A percentile compares a stretch with the other conserved stretches of the same genome.
Conservation (phyloP, 2,797 vertebrate species). For the Remorina albescens region DNA sequence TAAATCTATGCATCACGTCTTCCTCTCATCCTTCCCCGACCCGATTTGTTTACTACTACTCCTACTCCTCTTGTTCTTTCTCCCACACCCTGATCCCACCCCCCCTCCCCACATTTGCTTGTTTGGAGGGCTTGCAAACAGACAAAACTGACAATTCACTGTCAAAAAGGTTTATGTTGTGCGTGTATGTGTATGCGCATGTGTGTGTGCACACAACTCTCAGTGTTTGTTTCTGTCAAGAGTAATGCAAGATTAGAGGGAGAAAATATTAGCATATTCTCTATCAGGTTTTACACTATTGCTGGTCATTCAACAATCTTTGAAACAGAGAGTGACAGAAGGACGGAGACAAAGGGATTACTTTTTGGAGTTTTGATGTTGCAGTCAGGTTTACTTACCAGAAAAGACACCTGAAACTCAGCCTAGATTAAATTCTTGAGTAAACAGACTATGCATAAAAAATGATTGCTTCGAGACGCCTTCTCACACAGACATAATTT, state of each 20-base stretch:
- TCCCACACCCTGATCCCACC: conserved; percentile 13
- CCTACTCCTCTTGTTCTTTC: conserved; percentile 31
- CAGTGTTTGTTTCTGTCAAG: conserved; percentile 57
- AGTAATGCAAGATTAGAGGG: conserved; percentile 51
- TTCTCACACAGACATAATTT: conserved; percentile 41
- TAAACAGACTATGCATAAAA: conserved; percentile 56
- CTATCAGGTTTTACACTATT: conserved; percentile 46
- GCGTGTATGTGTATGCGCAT: conserved; percentile 15
- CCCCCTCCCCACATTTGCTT: neutral
- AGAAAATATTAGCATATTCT: conserved; percentile 60
- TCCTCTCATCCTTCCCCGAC: conserved; percentile 33
- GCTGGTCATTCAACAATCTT: conserved; percentile 39
- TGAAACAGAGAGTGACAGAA: conserved; percentile 41
- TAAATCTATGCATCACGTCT: conserved; percentile 45
- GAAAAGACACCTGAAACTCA: conserved; percentile 55
- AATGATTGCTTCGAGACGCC: conserved; percentile 55
- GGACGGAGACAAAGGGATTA: conserved; percentile 37
- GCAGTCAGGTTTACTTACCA: conserved; percentile 66
- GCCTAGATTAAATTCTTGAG: conserved; percentile 44
- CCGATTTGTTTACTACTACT: conserved; percentile 63
- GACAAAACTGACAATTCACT: conserved; percentile 53
- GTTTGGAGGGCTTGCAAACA: conserved; percentile 48
- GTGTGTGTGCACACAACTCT: conserved; percentile 10
- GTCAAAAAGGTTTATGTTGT: conserved; percentile 33
- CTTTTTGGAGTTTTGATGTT: conserved; percentile 45